These are phyloP conservation scores for Kuschelorhynchus macadamiae DNA, from an alignment of 2,888 invertebrate genomes.

Conservation along the genomic window DNA sequence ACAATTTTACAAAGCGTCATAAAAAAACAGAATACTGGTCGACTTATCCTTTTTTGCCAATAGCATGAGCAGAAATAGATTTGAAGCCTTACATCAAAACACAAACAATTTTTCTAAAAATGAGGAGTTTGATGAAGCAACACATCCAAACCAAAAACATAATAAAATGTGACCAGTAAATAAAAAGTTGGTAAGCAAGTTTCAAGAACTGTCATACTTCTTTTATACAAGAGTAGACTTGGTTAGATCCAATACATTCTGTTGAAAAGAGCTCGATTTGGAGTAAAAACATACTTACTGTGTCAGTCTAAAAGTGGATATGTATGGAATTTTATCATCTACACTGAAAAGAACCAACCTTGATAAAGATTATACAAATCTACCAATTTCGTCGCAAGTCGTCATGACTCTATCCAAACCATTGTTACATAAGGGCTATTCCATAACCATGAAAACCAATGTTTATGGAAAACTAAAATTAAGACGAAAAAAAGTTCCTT, in stretches of 20 bases:
- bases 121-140: constrained; percentile 30
- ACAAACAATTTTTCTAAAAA: constrained; percentile 33
- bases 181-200: neutral
- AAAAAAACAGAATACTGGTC: constrained; percentile 34
- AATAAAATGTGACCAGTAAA: constrained; percentile 48
- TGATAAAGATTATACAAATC: constrained; percentile 38
- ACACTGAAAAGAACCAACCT: constrained; percentile 52
- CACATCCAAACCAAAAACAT: constrained; percentile 46
- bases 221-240: constrained; percentile 57
- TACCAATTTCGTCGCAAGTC: constrained; percentile 50
- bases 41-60: constrained; percentile 1
- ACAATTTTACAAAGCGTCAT: constrained; percentile 26
- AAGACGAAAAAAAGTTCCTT: constrained; percentile 38
- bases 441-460: constrained; percentile 51
- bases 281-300: constrained; percentile 59
- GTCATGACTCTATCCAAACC: constrained; percentile 52
- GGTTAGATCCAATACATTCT: constrained; percentile 60
- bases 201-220: constrained; percentile 6
- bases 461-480: constrained; percentile 46
- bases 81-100: constrained; percentile 19
- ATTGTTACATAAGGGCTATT: constrained; percentile 54
- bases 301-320: constrained; percentile 56
- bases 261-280: constrained; percentile 58
- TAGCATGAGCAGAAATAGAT: constrained; percentile 30
- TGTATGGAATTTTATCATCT: constrained; percentile 55